A percentile compares a stretch with the other conserved stretches of the same genome.
Conservation (phyloP, 1,140 invertebrate genomes). For the Rhagoletis pomonella region DNA sequence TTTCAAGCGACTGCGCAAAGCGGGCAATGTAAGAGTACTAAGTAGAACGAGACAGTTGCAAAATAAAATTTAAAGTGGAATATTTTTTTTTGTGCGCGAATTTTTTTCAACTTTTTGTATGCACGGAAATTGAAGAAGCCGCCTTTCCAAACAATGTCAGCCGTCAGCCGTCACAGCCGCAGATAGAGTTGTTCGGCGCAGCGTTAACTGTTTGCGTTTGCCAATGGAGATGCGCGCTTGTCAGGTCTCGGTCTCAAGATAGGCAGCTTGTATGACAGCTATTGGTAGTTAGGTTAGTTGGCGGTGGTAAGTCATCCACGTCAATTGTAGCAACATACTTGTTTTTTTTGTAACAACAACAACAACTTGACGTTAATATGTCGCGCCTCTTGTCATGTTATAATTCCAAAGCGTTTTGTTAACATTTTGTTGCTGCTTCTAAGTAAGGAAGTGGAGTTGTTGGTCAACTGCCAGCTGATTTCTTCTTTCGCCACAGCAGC, state of each 20-base stretch:
- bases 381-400: neutral
- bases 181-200: neutral
- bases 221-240: neutral
- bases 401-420: neutral
- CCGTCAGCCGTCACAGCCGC: neutral
- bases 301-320: neutral
- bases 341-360: neutral
- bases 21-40: neutral
- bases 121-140: conserved; percentile 9
- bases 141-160: neutral
- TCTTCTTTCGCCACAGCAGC: neutral
- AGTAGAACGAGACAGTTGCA: conserved; percentile 17
- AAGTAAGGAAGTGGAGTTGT: conserved; percentile 31
- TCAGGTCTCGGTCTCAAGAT: neutral
- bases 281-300: neutral
- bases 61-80: neutral
- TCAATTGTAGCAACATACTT: neutral
- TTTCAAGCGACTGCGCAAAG: neutral
- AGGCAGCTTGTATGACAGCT: conserved; percentile 1
- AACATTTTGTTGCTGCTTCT: neutral
- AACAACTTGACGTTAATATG: neutral
- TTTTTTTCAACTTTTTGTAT: neutral
- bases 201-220: neutral
- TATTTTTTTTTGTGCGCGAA: neutral
- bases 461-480: neutral